Evolutionary conservation across 2,888 invertebrate genomes (phyloP), one percentile per base, ranked within the genome.

Genomic region (Philereme vetulata): DNA sequence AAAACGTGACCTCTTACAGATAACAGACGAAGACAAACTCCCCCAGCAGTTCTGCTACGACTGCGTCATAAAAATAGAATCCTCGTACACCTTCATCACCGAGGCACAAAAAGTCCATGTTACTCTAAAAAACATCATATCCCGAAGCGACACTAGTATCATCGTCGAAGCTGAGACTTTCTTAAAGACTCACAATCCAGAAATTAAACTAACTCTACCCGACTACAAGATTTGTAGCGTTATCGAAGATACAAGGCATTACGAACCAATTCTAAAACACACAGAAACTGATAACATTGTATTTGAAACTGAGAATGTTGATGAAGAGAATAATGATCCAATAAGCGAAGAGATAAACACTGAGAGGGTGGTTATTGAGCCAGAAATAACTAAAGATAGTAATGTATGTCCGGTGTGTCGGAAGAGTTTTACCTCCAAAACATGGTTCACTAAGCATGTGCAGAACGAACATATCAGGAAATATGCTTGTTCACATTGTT

Each of bases 1-100:
- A 21, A 21, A 21, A 21, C 21, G 21, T 21, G 1, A 52, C 5
- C 38, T 47, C 51, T 38, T 78, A 66, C 72, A 90, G 90, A 74
- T 88, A 42, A 65, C 77, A 62, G 80, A 86, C 32, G 82, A 85
- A 45, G 93, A 93, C 54, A 79, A 78, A 36, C 75, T 93, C n/a
- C 93, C 93, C 2, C 90, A 86, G 57, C 89, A 90, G 40, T 87
- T 93, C 55, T 93, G 93, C 67, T 88, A 86, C 47, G 82, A 90
- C 57, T 93, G 93, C 57, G 76, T 85, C 38, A 84, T 85, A 2
- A 89, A 89, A 75, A 87, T 93, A 69, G 89, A 93, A 69, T 88
- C 87, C 2, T 87, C 89, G 45, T 93, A 86, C 70, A 85, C 82
- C 45, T 93, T 90, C 71, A 87, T 93, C 45, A 88, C 83, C 0